Evolutionary conservation across 2,113 vertebrate genomes (phyloP).

Genomic region (Physeter macrocephalus): DNA sequence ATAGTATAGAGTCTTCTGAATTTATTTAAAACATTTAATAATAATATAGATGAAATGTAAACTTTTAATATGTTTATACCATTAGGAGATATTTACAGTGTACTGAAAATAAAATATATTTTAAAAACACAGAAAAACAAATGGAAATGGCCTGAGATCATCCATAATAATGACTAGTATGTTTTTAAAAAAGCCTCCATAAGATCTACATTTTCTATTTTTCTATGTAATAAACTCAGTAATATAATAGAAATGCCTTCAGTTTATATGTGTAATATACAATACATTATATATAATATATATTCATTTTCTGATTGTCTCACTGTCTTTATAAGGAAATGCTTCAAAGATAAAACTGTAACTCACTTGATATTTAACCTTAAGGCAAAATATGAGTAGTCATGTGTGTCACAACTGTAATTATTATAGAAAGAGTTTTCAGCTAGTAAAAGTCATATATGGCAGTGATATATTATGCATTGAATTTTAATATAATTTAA

Average conservation of each 20-base stretch:
- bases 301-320: neutral
- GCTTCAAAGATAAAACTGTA: neutral
- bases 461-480: neutral
- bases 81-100: neutral
- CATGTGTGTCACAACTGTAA: neutral
- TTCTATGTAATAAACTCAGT: neutral
- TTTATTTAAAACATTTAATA: neutral
- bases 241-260: neutral
- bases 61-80: neutral
- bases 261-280: neutral
- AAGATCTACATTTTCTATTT: neutral
- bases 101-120: slow-evolving; percentile 23
- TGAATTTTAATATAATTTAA: slow-evolving; percentile 13
- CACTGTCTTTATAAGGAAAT: neutral
- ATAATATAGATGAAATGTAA: neutral
- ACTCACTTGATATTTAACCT: neutral
- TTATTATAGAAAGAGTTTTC: neutral
- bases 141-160: neutral
- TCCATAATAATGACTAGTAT: neutral
- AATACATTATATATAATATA: neutral
- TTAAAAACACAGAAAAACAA: neutral
- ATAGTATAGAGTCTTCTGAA: neutral
- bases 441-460: neutral
- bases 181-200: neutral
- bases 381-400: neutral